phyloP scores from a whole-genome alignment of 1,140 invertebrate genomes.

The Drosophila sproati region DNA sequence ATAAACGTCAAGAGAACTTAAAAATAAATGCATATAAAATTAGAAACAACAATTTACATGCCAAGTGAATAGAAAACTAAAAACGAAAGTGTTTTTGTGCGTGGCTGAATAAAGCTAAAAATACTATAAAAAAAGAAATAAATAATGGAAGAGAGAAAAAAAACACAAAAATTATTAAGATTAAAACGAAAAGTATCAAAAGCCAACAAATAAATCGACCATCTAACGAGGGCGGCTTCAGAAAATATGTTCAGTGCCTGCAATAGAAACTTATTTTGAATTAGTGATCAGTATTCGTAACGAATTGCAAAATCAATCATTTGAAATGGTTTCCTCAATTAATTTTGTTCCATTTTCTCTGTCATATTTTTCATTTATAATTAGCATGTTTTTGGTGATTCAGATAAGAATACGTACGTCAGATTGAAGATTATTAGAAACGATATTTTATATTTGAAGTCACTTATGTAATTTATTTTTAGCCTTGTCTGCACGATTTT shows the following conservation, averaged over 20 bases:
- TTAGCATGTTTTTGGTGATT: slow-evolving; percentile 17
- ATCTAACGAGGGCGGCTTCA: slow-evolving; percentile 34
- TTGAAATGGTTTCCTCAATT: neutral
- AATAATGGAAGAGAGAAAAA: slow-evolving; percentile 18
- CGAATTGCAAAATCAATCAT: neutral
- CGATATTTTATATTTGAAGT: slow-evolving; percentile 17
- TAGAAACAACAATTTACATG: slow-evolving; percentile 67
- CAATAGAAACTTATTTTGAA: neutral
- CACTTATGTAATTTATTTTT: slow-evolving; percentile 25
- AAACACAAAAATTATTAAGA: slow-evolving; percentile 29
- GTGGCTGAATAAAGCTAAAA: slow-evolving; percentile 67
- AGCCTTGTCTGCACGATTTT: slow-evolving; percentile 2
- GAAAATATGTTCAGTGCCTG: neutral
- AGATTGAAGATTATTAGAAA: slow-evolving; percentile 25
- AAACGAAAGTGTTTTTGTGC: slow-evolving; percentile 59
- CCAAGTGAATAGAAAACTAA: slow-evolving; percentile 43
- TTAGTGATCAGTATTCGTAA: neutral
- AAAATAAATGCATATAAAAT: slow-evolving; percentile 79
- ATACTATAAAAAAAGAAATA: slow-evolving; percentile 34
- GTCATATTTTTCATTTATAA: neutral
- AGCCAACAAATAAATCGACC: slow-evolving; percentile 16
- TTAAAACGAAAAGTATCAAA: slow-evolving; percentile 24
- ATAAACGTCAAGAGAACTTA: slow-evolving; percentile 49
- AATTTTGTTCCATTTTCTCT: neutral
- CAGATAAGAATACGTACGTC: slow-evolving; percentile 14